Evolutionary conservation across 2,888 invertebrate species (phyloP), one percentile per base, ranked within the genome.

Genomic region (Saturnia japonica): DNA sequence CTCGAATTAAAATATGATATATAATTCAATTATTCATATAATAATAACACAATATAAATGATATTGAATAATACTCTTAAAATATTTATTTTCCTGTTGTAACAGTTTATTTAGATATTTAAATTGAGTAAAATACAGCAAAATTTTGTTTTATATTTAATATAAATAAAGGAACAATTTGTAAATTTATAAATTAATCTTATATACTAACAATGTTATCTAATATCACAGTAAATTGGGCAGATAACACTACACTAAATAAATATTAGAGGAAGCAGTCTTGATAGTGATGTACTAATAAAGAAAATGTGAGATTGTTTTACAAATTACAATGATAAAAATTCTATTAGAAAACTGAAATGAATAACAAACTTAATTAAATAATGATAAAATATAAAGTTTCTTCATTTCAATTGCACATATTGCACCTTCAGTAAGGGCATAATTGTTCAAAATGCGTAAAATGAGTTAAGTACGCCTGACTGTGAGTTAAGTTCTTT

Each of bases 141-240:
- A 34, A n/a, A 12, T 64, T 40, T 64, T 6, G 8, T 40, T 40
- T 40, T 40, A 40, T 40, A 22, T 64, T 40, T 64, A 47, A 47
- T 43, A 70, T 68, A 51, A 67, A 71, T 54, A 69, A 68, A 25
- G 68, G n/a, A 71, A 70, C 66, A 70, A 69, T 42, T 67, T 57
- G 64, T 72, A 73, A 75, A 34, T 68, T 72, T 45, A 68, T 62
- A 68, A 70, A 64, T 72, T 74, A 74, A 76, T 71, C 74, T 76
- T 77, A 76, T 43, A 70, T 25, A 70, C 73, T 74, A 75, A 68
- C 45, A 69, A 9, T 67, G 62, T 69, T 67, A 75, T 72, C 72
- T 75, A 77, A 73, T 79, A 81, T 83, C 83, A 83, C 82, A 83
- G 82, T 72, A 77, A 79, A 77, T 77, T 76, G 25, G 72, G 73